Evolutionary conservation across 2,797 vertebrate genomes (phyloP).

Genomic region (Epinephelus awoara): DNA sequence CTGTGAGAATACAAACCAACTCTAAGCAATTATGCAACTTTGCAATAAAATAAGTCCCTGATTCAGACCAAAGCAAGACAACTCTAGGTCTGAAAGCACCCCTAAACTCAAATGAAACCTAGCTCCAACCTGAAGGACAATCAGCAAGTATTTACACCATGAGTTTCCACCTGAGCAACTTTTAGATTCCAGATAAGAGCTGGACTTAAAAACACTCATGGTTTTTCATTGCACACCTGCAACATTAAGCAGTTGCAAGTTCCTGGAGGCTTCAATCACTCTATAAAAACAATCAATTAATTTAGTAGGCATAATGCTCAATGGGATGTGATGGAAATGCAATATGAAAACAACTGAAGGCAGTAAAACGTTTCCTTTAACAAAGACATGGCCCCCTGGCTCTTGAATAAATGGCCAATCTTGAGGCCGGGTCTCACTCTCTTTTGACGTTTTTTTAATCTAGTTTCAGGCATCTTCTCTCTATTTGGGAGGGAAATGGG

Average conservation of each 20-base stretch:
- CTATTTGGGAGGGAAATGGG: too few species aligned
- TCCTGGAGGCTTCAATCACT: background rate
- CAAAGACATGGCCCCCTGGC: background rate
- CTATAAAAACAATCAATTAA: background rate
- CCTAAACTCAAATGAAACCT: background rate
- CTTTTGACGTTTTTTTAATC: background rate
- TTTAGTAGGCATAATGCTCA: background rate
- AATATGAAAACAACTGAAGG: conserved; percentile 47
- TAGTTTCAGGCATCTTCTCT: background rate
- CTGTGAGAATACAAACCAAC: too few species aligned
- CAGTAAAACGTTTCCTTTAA: conserved; percentile 27
- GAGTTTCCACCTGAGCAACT: background rate
- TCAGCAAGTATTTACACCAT: background rate
- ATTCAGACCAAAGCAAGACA: too few species aligned
- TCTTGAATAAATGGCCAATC: background rate
- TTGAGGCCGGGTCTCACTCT: background rate
- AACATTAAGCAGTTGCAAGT: background rate
- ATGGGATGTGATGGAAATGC: conserved; percentile 14
- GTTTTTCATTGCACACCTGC: conserved; percentile 2
- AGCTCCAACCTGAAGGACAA: background rate
- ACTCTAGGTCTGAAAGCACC: too few species aligned
- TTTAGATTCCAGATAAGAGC: background rate
- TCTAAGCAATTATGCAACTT: too few species aligned
- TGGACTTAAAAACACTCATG: background rate
- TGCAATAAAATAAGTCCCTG: too few species aligned